Evolutionary conservation across 1,140 invertebrate genomes (phyloP).

Genomic region (Hesperophylax magnus): DNA sequence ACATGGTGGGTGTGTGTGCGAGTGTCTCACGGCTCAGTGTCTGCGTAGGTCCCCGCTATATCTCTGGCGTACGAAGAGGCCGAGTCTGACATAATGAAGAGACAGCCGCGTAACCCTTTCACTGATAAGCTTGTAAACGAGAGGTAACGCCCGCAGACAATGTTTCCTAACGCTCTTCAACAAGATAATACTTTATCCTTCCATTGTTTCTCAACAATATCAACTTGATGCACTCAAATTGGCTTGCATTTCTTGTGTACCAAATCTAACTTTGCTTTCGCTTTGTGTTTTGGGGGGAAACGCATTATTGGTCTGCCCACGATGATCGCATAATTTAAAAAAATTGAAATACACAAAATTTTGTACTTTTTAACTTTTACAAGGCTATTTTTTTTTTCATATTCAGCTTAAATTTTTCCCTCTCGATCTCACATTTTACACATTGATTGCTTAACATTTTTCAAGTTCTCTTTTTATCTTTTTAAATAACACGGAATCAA

Average conservation of each 20-base stretch:
- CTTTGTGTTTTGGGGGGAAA: not conserved
- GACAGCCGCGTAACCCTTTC: conserved; percentile 96
- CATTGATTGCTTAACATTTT: not conserved
- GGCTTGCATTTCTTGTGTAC: conserved; percentile 30
- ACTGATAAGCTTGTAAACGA: conserved; percentile 98
- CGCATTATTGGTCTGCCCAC: too few relatives aligned
- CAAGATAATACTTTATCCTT: not conserved
- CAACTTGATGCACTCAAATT: conserved; percentile 20
- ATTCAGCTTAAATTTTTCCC: not conserved
- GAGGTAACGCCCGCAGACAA: conserved; percentile 79
- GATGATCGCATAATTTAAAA: not conserved
- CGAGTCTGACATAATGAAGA: conserved; percentile 99
- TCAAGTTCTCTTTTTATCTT: conserved; percentile 5
- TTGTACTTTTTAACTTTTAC: not conserved
- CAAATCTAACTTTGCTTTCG: not conserved
- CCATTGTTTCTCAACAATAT: conserved; percentile 27
- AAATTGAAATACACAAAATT: not conserved
- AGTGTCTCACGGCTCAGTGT: conserved; percentile 57
- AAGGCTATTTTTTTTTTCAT: not conserved
- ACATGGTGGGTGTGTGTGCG: conserved; percentile 1
- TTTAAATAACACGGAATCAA: conserved; percentile 24
- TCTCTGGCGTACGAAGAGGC: conserved; percentile 99
- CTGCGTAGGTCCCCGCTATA: conserved; percentile 96
- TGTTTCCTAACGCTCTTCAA: conserved; percentile 3
- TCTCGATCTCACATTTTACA: not conserved